Conservation (phyloP, 2,113 vertebrate species). For the Telmatochromis sp. region DNA sequence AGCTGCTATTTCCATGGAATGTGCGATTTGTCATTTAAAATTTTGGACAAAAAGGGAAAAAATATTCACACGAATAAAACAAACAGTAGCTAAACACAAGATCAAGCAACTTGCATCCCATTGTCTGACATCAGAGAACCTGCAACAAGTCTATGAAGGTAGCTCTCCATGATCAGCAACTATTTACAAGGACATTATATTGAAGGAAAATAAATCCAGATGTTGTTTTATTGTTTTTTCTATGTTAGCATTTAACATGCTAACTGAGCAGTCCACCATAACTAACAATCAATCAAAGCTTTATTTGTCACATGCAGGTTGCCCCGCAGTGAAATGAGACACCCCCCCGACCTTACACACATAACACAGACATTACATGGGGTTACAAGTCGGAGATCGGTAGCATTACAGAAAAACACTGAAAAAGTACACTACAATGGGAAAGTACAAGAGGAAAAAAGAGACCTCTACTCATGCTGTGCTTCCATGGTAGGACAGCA, state of each 20-base stretch:
- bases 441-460: too few species aligned
- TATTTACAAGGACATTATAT: neutral
- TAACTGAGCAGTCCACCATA: fast-evolving
- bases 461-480: too few species aligned
- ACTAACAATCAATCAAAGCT: too few species aligned
- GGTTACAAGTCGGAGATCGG: too few species aligned
- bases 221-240: neutral
- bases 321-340: too few species aligned
- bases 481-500: too few species aligned
- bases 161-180: neutral
- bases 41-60: neutral
- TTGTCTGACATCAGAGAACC: neutral
- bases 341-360: too few species aligned
- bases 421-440: too few species aligned
- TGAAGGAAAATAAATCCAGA: neutral
- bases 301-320: too few species aligned
- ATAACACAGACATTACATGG: too few species aligned
- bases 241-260: neutral
- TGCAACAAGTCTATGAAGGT: neutral
- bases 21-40: neutral
- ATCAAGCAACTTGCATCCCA: neutral
- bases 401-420: too few species aligned
- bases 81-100: neutral
- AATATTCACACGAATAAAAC: neutral
- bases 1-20: fast-evolving